Evolutionary conservation across 2,888 invertebrate species (phyloP), one percentile per base, ranked within the genome.

Genomic region (Orthosia gothica): DNA sequence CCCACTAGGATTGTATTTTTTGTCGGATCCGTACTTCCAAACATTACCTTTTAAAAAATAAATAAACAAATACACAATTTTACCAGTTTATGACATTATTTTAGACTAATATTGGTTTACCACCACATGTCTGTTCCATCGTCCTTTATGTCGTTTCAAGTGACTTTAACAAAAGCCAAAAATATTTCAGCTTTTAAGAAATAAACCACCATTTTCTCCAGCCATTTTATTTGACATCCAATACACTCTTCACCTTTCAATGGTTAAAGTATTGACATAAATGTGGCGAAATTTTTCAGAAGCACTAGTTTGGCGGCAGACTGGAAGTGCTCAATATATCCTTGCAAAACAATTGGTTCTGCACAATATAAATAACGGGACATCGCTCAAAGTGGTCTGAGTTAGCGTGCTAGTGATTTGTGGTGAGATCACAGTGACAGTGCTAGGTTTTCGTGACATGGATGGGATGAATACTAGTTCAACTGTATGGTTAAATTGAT

Each of bases 311-410:
- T 69, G 65, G 58, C 64, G 74, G 59, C 64, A 78, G 76, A 62
- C 61, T 67, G 74, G 59, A 67, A 78, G 76, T 64, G 63, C 78
- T 79, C 83, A 81, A 83, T 84, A 81, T 79, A 82, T 87, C 79
- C 81, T 74, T 63, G 75, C 73, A 78, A 88, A 89, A 90, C 92
- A 92, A 93, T 92, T 91, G 92, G 89, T 89, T 90, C 86, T 86
- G 88, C 79, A 87, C 89, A 88, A 87, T 90, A 92, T 89, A 92
- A 93, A 92, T 91, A 90, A 90, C 86, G 58, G 84, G 82, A 86
- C 76, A 91, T 92, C 90, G 87, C 86, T 92, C 92, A 91, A 88
- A 89, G 85, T 79, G 83, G 74, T 76, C 55, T 76, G 65, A 87
- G 84, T 83, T 85, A 81, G 81, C 82, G 85, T 85, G 85, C 83